Evolutionary conservation across 2,888 invertebrate species (phyloP).

Genomic region (Hydropsyche betteni): DNA sequence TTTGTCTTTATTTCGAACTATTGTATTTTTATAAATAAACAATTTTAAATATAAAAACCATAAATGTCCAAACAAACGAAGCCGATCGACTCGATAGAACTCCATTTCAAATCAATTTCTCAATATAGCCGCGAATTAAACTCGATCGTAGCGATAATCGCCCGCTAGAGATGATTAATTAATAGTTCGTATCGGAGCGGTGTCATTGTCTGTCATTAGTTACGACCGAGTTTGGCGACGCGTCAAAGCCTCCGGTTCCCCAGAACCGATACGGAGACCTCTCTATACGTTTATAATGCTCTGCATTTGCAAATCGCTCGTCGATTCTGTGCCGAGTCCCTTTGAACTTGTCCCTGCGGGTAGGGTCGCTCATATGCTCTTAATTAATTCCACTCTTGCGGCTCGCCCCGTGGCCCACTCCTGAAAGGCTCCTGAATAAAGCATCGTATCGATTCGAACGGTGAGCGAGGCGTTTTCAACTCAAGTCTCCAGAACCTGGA

Average conservation of each 20-base stretch:
- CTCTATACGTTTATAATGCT: neutral
- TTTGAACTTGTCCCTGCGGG: conserved; percentile 28
- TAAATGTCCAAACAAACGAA: too few species aligned
- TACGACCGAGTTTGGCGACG: neutral
- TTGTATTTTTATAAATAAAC: too few species aligned
- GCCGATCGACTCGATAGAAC: too few species aligned
- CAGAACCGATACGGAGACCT: too few species aligned
- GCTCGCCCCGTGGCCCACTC: conserved; percentile 2
- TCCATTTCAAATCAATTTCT: too few species aligned
- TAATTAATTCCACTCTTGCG: conserved; percentile 30
- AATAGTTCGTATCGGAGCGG: neutral
- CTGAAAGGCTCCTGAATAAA: conserved; percentile 24
- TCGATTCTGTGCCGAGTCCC: conserved; percentile 2
- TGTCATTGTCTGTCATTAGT: conserved; percentile 27
- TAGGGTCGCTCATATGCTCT: conserved; percentile 9
- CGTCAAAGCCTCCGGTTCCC: conserved; percentile 9
- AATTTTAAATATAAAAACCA: too few species aligned
- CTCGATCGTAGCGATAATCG: too few species aligned
- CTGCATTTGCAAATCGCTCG: conserved; percentile 27
- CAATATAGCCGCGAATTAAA: too few species aligned
- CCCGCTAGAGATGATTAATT: conserved; percentile 2
- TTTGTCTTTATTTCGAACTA: too few species aligned
- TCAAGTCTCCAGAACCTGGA: neutral
- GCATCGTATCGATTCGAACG: conserved; percentile 15
- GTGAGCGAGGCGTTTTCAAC: neutral